These are phyloP conservation scores for Halictus rubicundus DNA, from an alignment of 1,140 invertebrate species.

Conservation along the genomic window DNA sequence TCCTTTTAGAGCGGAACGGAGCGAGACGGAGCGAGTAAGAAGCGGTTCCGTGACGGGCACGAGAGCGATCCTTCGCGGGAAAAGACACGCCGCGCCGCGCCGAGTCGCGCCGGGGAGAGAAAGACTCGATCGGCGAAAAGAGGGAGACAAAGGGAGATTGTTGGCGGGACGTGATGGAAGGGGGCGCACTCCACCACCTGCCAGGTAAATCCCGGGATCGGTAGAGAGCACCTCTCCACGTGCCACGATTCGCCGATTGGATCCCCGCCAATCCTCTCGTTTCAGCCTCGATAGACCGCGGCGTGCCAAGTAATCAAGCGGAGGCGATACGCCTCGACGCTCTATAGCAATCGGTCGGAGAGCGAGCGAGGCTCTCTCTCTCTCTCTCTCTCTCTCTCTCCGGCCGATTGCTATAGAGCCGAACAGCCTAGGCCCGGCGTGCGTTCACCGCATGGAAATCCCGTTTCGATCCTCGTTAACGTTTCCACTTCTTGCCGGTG, in stretches of 20 bases:
- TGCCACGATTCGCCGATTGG: constrained; percentile 62
- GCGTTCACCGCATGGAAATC: constrained; percentile 37
- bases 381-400: no score
- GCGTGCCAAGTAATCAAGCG: constrained; percentile 48
- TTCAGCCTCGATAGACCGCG: constrained; percentile 10
- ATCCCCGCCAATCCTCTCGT: constrained; percentile 55
- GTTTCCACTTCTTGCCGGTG: constrained; percentile 35
- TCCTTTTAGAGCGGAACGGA: not conserved
- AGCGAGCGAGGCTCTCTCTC: no score
- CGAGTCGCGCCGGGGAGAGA: not conserved
- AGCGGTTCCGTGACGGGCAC: not conserved
- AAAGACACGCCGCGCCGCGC: not conserved
- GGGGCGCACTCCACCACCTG: constrained; percentile 55
- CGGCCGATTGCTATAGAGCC: no score
- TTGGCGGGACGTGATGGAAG: constrained; percentile 32
- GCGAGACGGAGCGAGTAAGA: not conserved
- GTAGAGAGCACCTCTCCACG: constrained; percentile 50
- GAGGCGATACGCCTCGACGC: constrained; percentile 30
- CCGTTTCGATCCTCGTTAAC: constrained; percentile 40
- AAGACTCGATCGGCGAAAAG: not conserved
- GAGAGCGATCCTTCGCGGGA: no score
- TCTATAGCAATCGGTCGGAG: no score
- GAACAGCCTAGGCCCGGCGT: no score
- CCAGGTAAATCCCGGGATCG: constrained; percentile 46
- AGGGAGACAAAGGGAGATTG: constrained; percentile 15